These are phyloP conservation scores for Microtus californicus DNA, from an alignment of 2,797 vertebrate species.

Conservation along the genomic window DNA sequence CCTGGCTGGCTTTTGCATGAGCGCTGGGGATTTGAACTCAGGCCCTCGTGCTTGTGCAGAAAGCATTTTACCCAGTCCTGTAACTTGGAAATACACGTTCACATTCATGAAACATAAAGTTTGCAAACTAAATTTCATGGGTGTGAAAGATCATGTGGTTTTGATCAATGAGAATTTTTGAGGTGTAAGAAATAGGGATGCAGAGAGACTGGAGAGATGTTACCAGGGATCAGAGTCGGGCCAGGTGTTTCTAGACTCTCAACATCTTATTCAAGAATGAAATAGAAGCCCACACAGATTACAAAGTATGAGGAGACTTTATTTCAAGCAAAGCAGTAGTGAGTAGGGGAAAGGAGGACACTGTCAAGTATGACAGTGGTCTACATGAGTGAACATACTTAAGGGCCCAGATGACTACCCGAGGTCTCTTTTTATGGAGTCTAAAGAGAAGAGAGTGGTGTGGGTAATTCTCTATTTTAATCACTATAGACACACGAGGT, in stretches of 20 bases:
- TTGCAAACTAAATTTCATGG: not conserved
- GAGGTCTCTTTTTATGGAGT: not conserved
- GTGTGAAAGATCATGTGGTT: not conserved
- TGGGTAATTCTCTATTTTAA: not conserved
- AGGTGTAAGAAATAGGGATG: not conserved
- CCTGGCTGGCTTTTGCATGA: not conserved
- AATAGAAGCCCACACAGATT: not conserved
- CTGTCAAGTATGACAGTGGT: not conserved
- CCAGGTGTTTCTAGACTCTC: not conserved
- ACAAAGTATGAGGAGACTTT: not conserved
- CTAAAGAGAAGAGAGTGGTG: not conserved
- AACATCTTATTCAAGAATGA: not conserved
- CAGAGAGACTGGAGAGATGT: not conserved
- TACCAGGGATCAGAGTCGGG: not conserved
- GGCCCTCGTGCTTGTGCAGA: not conserved
- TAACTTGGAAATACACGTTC: slow-evolving; percentile 17
- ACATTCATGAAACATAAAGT: slow-evolving; percentile 5
- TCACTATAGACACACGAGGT: not conserved
- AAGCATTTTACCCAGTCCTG: not conserved
- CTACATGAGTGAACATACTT: not conserved
- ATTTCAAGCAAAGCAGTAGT: not conserved
- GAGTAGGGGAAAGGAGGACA: not conserved
- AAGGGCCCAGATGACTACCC: not conserved
- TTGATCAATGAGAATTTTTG: not conserved
- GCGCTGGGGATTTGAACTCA: not conserved